Conservation (phyloP, 2,797 vertebrate genomes). For the Sphenodon punctatus region DNA sequence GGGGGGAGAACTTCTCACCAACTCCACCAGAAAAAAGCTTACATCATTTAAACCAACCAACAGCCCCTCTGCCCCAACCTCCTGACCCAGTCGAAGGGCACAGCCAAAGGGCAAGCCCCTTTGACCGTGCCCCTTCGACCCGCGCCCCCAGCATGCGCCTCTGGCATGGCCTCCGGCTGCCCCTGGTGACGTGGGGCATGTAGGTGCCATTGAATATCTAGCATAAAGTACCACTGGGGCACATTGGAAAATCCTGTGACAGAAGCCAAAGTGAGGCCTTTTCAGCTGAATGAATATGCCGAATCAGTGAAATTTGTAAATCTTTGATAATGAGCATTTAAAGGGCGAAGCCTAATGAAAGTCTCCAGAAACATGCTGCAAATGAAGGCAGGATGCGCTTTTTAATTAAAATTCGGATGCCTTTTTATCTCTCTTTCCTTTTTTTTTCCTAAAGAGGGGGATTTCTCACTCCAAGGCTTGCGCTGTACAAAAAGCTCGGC, state of each 20-base stretch:
- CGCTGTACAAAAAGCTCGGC: conserved; percentile 37
- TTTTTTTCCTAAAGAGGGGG: neutral
- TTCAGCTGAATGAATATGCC: neutral
- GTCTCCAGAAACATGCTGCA: conserved; percentile 42
- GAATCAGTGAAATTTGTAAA: conserved; percentile 13
- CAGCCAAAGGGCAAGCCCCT: no score
- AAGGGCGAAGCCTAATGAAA: conserved; percentile 56
- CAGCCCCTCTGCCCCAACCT: no score
- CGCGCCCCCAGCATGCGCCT: no score
- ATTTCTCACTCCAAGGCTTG: conserved; percentile 38
- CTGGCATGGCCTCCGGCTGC: no score
- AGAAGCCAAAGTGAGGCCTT: neutral
- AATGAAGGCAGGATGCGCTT: conserved; percentile 34
- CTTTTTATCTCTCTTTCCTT: conserved; percentile 38
- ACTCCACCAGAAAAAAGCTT: no score
- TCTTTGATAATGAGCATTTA: conserved; percentile 59
- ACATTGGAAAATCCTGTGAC: neutral
- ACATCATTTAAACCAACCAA: no score
- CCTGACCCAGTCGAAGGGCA: no score
- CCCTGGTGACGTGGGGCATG: no score
- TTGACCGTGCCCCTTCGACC: no score
- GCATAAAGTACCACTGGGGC: no score
- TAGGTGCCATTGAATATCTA: no score
- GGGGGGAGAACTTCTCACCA: no score
- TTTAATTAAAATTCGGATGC: conserved; percentile 69